Conservation (phyloP, 2,113 vertebrate species). For the Mastomys coucha region DNA sequence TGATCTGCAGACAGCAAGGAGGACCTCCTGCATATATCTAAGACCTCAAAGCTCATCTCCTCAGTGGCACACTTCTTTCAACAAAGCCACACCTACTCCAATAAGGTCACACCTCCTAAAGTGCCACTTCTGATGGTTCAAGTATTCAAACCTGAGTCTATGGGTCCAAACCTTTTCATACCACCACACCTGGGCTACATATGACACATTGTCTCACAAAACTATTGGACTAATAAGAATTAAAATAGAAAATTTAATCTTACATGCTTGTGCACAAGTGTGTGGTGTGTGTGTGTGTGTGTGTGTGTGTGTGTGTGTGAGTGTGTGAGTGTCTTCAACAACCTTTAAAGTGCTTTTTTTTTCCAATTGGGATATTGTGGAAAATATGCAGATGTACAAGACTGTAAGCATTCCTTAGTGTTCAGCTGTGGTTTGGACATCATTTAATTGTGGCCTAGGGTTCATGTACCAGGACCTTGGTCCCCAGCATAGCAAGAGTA, state of each 20-base stretch:
- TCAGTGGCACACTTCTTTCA: no score
- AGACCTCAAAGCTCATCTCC: no score
- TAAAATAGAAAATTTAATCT: neutral
- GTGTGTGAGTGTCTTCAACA: neutral
- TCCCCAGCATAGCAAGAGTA: neutral
- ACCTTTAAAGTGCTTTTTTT: slow-evolving; percentile 1
- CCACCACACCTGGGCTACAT: no score
- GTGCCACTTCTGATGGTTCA: no score
- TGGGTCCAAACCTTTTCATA: no score
- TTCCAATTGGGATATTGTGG: neutral
- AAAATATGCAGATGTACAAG: neutral
- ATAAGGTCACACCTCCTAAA: no score
- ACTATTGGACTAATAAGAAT: neutral
- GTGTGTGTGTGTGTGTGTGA: neutral
- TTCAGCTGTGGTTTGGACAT: neutral
- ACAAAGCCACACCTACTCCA: no score
- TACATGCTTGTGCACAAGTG: neutral
- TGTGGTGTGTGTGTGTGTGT: neutral
- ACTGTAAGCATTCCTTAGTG: neutral
- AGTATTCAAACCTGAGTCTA: no score
- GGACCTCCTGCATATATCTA: no score
- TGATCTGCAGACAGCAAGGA: no score
- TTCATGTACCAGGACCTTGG: neutral
- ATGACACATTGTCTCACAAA: neutral
- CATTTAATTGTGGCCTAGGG: neutral